Conservation (phyloP, 2,113 vertebrate genomes). For the Macrotis lagotis region DNA sequence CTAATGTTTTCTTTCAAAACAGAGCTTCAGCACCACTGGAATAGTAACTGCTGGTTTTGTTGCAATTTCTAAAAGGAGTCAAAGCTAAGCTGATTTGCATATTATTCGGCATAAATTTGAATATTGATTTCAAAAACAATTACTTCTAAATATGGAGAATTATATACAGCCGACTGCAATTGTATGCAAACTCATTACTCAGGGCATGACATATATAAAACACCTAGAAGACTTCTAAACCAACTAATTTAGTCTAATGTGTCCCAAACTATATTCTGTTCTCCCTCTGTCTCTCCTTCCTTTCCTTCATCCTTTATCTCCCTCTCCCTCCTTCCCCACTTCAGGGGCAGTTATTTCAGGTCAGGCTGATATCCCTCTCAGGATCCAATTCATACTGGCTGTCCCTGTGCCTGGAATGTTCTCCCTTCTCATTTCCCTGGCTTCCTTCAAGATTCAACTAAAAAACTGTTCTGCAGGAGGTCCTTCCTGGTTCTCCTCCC, state of each 20-base stretch:
- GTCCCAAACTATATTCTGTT: constrained; percentile 30
- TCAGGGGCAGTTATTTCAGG: too few relatives aligned
- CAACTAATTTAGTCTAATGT: constrained; percentile 44
- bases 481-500: background rate
- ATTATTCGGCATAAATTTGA: constrained; percentile 69
- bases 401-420: background rate
- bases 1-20: constrained; percentile 37
- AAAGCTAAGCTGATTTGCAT: constrained; percentile 56
- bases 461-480: background rate
- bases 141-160: constrained; percentile 67
- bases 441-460: background rate
- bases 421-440: background rate
- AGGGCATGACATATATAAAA: background rate
- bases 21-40: constrained; percentile 46
- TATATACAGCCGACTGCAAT: constrained; percentile 59
- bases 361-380: too few relatives aligned
- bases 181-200: constrained; percentile 61
- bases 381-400: background rate
- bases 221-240: constrained; percentile 44
- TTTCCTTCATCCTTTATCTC: background rate
- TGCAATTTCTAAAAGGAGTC: constrained; percentile 33
- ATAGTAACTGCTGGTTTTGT: background rate
- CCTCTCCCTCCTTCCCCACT: background rate
- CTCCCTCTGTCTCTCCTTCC: background rate
- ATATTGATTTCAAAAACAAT: constrained; percentile 67